These are phyloP conservation scores for Platysternon megacephalum DNA, from an alignment of 2,113 vertebrate species.

Conservation along the genomic window DNA sequence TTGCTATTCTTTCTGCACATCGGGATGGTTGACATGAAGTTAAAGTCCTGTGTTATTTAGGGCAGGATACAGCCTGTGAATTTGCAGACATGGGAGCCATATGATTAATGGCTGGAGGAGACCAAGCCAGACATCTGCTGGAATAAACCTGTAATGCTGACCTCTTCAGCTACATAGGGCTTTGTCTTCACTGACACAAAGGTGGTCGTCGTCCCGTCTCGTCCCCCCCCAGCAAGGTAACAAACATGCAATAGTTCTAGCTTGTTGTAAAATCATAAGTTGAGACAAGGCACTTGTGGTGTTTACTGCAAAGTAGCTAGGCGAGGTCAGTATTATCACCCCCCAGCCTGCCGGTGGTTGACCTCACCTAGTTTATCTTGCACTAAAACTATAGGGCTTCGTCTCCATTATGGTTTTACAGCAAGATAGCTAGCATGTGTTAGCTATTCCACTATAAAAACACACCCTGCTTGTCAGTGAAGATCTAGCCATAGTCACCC, in stretches of 20 bases:
- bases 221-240: background rate
- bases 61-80: background rate
- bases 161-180: background rate
- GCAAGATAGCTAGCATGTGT: background rate
- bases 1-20: no score
- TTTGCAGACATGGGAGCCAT: background rate
- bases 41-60: background rate
- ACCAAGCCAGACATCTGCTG: background rate
- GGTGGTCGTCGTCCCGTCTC: no score
- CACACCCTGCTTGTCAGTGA: fast-evolving
- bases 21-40: background rate
- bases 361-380: background rate
- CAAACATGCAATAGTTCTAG: background rate
- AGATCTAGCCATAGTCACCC: background rate
- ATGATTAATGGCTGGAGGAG: background rate
- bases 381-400: background rate
- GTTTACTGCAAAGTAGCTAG: background rate
- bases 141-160: background rate
- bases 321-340: background rate
- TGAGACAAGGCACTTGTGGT: background rate
- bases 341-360: background rate
- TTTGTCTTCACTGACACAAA: conserved; percentile 1
- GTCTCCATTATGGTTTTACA: background rate
- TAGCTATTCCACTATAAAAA: background rate
- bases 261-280: background rate